Evolutionary conservation across 2,797 vertebrate genomes (phyloP).

Genomic region (Scolopax rusticola): DNA sequence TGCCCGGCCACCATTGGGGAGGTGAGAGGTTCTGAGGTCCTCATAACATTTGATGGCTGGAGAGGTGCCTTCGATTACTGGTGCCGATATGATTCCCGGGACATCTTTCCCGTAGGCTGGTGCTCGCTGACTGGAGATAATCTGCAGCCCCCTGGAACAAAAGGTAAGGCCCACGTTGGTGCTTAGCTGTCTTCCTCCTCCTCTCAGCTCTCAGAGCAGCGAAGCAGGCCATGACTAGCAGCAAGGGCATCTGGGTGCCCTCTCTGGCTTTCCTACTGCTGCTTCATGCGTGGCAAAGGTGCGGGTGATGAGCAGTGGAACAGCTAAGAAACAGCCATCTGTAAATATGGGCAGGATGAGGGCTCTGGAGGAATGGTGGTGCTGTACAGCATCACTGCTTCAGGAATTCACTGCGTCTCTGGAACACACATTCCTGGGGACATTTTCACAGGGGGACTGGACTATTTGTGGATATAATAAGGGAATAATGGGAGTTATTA

Average conservation of each 20-base stretch:
- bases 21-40: conserved; percentile 95
- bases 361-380: neutral
- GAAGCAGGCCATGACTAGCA: neutral
- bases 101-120: conserved; percentile 99
- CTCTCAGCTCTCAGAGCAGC: neutral
- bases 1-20: conserved; percentile 98
- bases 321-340: neutral
- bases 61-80: conserved; percentile 99
- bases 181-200: neutral
- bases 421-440: neutral
- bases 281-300: neutral
- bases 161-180: conserved; percentile 83
- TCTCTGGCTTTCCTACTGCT: neutral
- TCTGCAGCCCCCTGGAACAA: conserved; percentile 96
- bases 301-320: neutral
- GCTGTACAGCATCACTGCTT: neutral
- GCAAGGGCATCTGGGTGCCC: neutral
- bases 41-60: conserved; percentile 99
- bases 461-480: neutral
- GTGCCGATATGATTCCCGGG: conserved; percentile 98
- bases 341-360: neutral
- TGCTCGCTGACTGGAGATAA: conserved; percentile 96
- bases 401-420: neutral
- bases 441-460: neutral
- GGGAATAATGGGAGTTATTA: neutral